Evolutionary conservation across 2,888 invertebrate genomes (phyloP), one percentile per base, ranked within the genome.

Genomic region (Athalia cordata): DNA sequence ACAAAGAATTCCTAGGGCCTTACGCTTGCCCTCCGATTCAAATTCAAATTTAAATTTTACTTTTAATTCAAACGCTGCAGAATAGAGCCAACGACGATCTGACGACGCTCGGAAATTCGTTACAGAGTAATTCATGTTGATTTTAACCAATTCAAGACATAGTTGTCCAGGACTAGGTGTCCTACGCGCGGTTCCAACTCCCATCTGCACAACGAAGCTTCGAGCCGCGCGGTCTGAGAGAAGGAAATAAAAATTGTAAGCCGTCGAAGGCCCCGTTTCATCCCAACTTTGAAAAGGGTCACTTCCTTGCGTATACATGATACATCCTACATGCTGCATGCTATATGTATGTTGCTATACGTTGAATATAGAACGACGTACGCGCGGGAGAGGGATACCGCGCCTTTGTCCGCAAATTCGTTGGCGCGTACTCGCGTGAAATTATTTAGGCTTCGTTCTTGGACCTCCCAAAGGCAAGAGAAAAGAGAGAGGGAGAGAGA

Each of bases 271-370:
- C 76, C 79, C 80, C 81, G 80, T 82, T 83, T 83, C 82, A 83
- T 72, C 72, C 81, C 82, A 82, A 81, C 80, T 84, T 84, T 82
- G 83, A 83, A 82, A 82, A 83, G 84, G 84, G 84, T 83, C 81
- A 78, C 74, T 78, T 52, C 59, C 11, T 72, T 47, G 29, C 72
- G 72, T 72, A 72, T 72, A 72, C 72, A 59, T 72, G 72, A 65
- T 55, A 52, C 11, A 45, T 62, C 43, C 55, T 59, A 70, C 72
- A 78, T 15, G 70, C 61, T 13, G 7, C 43, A 61, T 43, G 15
- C 57, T 5, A 64, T 77, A 66, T 74, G 72, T 70, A 55, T 62
- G 50, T 50, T 52, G 29, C 47, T 64, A 49, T 8, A 6, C 66
- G 49, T 47, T 45, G 11, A 3, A 11, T 64, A 49, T 66, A 66